Base-by-base conservation (phyloP, 2,113 vertebrate species). In the Nannospalax galili region DNA sequence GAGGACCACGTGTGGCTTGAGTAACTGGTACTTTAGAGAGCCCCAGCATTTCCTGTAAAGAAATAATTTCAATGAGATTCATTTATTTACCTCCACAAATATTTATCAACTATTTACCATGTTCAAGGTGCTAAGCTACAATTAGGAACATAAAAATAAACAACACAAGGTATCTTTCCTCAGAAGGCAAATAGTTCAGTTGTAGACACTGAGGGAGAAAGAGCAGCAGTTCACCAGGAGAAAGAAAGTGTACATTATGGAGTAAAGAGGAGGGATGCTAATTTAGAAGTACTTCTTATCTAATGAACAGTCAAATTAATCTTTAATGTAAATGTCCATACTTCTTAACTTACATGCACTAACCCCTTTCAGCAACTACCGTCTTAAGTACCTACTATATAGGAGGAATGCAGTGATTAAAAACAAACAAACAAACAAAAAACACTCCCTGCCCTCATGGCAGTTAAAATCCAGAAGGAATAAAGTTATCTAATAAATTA, bases 1-100 rank as follows among this genome's bases (percentile, higher is more conserved):
- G 98, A 90, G 99, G 99, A 90, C 99, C 99, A 88, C 99, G 99
- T 82, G 99, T 98, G 0, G 98, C 98, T 97, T 99, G 99, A 81
- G 98, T 97, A 87, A 99, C 98, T 12, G 98, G 97, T 91, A 99
- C 98, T 98, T 99, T 99, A 77, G 99, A 98, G 86, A 99, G 98
- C 17, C 99, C 99, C 48, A 99, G 97, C 99, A 99, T 99, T 98
- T 99, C 99, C 99, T 99, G 97, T 5, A 95, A 97, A 93, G 72
- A 97, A 65, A 96, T 28, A 62, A 92, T 45, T 62, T 84, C 26
- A 73, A 22, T 92, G 30, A 94, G 67, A 95, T 75, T 14, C 3
- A 58, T 58, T 72, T 92, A 81, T 60, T 91, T 90, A 90, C 42
- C 89, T 80, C 64, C 67, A 95, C 65, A 95, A 97, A 90, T n/a